Base-by-base conservation (phyloP, 2,113 vertebrate species). In the Atrichornis clamosus region DNA sequence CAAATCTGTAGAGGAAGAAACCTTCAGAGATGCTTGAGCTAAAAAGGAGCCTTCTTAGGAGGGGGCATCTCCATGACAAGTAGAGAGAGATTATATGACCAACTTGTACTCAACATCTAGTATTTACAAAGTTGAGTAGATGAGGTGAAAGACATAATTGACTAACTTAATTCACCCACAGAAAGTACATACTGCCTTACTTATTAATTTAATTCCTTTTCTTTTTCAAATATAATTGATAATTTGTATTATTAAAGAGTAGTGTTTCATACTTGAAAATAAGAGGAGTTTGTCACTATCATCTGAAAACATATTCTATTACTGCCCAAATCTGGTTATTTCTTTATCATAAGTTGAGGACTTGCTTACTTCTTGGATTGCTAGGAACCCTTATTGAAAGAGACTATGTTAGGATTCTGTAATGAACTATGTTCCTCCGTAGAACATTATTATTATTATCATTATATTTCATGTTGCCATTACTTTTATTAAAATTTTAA, bases 81-180 rank as follows among this genome's bases (percentile, higher is more conserved):
- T 3, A 68, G 14, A 72, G 7, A 26, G 0, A 50, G 1, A 1
- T 4, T 33, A 11, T 60, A 23, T 60, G 33, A 78, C 6, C 21
- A 68, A 1, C 7, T 52, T 35, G 28, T 11, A 13, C 8, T 56
- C 8, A n/a, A 11, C 4, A 35, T 33, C 6, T 27, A 56, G 4
- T 13, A 44, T 49, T 89, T 65, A 64, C 13, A 39, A 16, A 44
- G 13, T 8, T 42, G 32, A 83, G 9, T 14, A 55, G 18, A 9
- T 35, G 21, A 62, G 7, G 20, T 7, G 5, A 91, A 86, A 35
- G 6, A 33, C 3, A 15, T 15, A 46, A 26, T 2, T 60, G 2
- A 35, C 41, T 60, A 30, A 2, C 3, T 62, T 53, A 16, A 4
- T 69, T 80, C 27, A 33, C 11, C 20, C 47, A 24, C 8, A 50